A percentile compares a stretch with the other conserved stretches of the same genome.
These are phyloP conservation scores for Pseudopleuronectes americanus DNA, from an alignment of 2,797 vertebrate genomes.

Conservation along the genomic window DNA sequence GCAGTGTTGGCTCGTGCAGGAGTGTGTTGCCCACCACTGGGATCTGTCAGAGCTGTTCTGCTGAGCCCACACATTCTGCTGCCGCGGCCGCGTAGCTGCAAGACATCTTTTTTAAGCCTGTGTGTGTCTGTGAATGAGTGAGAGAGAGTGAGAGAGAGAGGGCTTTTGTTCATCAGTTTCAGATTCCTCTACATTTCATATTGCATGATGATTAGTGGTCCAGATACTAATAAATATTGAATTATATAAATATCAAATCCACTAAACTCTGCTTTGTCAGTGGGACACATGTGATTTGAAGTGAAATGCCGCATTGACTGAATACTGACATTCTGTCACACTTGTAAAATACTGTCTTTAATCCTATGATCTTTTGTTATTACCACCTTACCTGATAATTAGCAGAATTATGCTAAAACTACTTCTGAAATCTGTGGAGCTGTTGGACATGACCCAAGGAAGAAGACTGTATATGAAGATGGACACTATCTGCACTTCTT, in stretches of 20 bases:
- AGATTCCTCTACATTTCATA: not conserved
- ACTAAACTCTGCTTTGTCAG: no score
- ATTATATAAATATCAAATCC: not conserved
- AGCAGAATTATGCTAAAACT: no score
- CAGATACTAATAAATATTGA: not conserved
- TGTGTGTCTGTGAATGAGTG: slow-evolving; percentile 1
- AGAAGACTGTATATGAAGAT: no score
- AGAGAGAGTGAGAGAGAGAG: not conserved
- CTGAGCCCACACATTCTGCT: slow-evolving; percentile 74
- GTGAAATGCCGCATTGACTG: no score
- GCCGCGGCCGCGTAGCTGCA: slow-evolving; percentile 47
- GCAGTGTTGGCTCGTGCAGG: slow-evolving; percentile 66
- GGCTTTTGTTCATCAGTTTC: slow-evolving; percentile 8
- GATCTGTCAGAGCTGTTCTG: slow-evolving; percentile 72
- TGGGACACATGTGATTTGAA: no score
- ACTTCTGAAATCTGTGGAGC: no score
- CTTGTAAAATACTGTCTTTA: no score
- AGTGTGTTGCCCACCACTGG: slow-evolving; percentile 69
- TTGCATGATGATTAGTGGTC: not conserved
- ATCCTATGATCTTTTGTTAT: no score
- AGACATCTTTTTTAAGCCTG: slow-evolving; percentile 45
- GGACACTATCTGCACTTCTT: no score
- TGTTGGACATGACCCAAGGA: no score
- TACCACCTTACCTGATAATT: no score
- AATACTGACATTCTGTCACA: no score